Percentiles rank a stretch among this genome's conserved stretches.
Evolutionary conservation across 2,113 vertebrate species (phyloP).

Genomic region (Pteropus alecto): DNA sequence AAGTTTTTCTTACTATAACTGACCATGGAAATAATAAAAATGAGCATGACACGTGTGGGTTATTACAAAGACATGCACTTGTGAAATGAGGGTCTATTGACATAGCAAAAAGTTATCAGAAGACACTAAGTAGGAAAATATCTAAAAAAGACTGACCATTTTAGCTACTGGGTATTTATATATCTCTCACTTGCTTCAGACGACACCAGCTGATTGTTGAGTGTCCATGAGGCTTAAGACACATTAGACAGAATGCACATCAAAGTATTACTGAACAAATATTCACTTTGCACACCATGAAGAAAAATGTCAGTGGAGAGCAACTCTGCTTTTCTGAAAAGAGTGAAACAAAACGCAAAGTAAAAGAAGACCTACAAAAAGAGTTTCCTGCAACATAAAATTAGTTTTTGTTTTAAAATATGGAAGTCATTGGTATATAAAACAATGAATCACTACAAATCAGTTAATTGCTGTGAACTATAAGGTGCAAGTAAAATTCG

Average conservation of each 20-base stretch:
- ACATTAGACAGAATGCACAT: conserved; percentile 53
- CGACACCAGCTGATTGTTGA: conserved; percentile 44
- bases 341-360: conserved; percentile 56
- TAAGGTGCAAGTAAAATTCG: conserved; percentile 80
- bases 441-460: conserved; percentile 80
- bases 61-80: conserved; percentile 30
- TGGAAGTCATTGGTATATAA: conserved; percentile 80
- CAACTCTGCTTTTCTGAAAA: conserved; percentile 35
- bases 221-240: conserved; percentile 40
- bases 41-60: neutral
- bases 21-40: conserved; percentile 55
- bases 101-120: conserved; percentile 48
- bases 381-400: conserved; percentile 68
- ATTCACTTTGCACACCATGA: conserved; percentile 55
- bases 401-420: conserved; percentile 65
- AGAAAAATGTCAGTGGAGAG: conserved; percentile 60
- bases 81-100: conserved; percentile 47
- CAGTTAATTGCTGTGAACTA: conserved; percentile 78
- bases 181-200: conserved; percentile 54
- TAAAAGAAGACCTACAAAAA: conserved; percentile 64
- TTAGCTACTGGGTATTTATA: conserved; percentile 63
- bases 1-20: conserved; percentile 38
- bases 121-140: conserved; percentile 58
- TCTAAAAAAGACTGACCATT: conserved; percentile 53
- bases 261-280: conserved; percentile 44